Conservation (phyloP, 2,797 vertebrate species). For the Podarcis lilfordi region DNA sequence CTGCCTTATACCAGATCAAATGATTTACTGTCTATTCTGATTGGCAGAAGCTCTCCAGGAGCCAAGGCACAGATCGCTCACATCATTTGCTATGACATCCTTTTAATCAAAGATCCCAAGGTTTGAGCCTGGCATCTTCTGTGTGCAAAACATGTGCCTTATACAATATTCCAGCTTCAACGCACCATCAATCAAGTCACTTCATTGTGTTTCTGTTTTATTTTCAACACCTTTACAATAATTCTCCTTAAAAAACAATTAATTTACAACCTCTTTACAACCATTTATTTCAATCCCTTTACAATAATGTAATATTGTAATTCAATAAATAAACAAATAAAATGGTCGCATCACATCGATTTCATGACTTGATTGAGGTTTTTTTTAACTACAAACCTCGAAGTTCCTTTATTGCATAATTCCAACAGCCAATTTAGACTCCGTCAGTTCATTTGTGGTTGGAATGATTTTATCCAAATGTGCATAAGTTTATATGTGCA, state of each 20-base stretch:
- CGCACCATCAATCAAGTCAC: background rate
- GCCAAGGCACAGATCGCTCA: no score
- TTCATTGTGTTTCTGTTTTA: background rate
- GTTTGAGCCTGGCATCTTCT: background rate
- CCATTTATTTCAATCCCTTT: no score
- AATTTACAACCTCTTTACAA: no score
- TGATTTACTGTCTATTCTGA: background rate
- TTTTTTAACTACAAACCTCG: background rate
- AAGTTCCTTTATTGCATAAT: background rate
- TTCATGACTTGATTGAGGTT: background rate
- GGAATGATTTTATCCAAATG: slow-evolving; percentile 24
- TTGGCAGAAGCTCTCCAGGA: background rate
- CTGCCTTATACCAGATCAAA: background rate
- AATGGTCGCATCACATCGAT: background rate
- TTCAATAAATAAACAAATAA: no score
- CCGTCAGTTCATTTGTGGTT: slow-evolving; percentile 9
- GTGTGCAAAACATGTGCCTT: background rate
- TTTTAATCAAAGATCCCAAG: background rate
- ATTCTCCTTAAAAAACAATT: background rate
- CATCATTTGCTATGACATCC: background rate
- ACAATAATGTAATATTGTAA: no score
- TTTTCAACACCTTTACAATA: background rate
- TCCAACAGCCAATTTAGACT: background rate
- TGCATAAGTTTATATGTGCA: background rate
- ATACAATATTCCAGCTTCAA: background rate